Conservation (phyloP, 2,797 vertebrate species). For the Tokudaia muenninki region DNA sequence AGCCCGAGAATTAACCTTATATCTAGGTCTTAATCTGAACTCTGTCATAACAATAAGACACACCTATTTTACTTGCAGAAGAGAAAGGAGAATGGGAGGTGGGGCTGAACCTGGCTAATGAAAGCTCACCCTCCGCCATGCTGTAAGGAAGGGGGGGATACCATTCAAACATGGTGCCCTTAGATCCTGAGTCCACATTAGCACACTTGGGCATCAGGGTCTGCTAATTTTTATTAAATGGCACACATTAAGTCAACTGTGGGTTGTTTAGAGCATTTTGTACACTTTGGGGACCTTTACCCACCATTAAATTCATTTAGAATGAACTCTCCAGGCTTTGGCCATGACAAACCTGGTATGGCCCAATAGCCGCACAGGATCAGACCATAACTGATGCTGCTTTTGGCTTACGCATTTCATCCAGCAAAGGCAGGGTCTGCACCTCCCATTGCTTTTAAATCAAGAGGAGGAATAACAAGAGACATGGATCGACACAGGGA, state of each 20-base stretch:
- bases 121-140: neutral
- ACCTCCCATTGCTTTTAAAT: neutral
- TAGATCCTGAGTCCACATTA: slow-evolving; percentile 66
- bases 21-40: neutral
- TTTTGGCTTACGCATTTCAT: neutral
- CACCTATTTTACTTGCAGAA: neutral
- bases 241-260: slow-evolving; percentile 73
- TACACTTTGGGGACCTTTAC: slow-evolving; percentile 76
- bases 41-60: neutral
- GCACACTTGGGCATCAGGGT: slow-evolving; percentile 39
- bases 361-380: neutral
- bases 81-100: neutral
- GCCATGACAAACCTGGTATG: neutral
- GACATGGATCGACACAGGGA: neutral
- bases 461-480: neutral
- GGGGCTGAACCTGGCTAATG: neutral
- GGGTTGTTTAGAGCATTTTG: slow-evolving; percentile 80
- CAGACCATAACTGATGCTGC: neutral
- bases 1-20: neutral
- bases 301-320: slow-evolving; percentile 68
- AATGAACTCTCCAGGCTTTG: slow-evolving; percentile 30
- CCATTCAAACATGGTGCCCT: neutral
- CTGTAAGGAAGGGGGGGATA: slow-evolving; percentile 29
- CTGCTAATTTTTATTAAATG: slow-evolving; percentile 78
- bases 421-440: neutral